Conservation (phyloP, 2,888 invertebrate species). For the Adelognathus sp. region DNA sequence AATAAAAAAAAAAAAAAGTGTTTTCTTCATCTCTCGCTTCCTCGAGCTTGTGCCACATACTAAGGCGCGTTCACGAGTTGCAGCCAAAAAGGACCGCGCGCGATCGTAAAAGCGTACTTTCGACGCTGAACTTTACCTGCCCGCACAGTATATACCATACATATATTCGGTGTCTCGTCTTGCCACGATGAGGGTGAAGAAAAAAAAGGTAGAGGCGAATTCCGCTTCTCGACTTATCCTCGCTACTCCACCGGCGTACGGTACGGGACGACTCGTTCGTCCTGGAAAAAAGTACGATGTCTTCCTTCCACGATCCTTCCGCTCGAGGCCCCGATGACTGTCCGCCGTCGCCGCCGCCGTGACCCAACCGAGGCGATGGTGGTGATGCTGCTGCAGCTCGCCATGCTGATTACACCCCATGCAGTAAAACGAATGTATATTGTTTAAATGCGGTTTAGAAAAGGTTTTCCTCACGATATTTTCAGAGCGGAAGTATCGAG, state of each 20-base stretch:
- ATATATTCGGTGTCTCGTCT: neutral
- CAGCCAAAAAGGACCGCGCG: constrained; percentile 16
- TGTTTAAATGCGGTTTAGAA: constrained; percentile 72
- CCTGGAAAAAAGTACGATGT: constrained; percentile 31
- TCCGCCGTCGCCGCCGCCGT: neutral
- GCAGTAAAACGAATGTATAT: constrained; percentile 72
- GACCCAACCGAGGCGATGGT: neutral
- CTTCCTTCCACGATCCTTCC: constrained; percentile 7
- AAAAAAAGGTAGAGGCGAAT: constrained; percentile 34
- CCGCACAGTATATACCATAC: too few species aligned
- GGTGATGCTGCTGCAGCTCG: neutral
- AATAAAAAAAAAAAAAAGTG: too few species aligned
- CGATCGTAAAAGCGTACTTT: constrained; percentile 42
- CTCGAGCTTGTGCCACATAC: constrained; percentile 11
- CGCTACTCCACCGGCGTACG: neutral
- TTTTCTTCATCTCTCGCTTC: neutral
- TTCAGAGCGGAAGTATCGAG: constrained; percentile 39
- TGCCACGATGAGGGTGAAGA: constrained; percentile 3
- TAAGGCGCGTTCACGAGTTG: constrained; percentile 4
- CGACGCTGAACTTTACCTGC: constrained; percentile 38
- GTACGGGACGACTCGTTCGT: neutral
- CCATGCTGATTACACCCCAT: constrained; percentile 60
- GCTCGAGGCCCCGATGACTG: neutral
- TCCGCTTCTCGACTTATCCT: constrained; percentile 48
- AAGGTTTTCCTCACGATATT: constrained; percentile 55